Evolutionary conservation across 2,797 vertebrate genomes (phyloP), one percentile per base, ranked within the genome.

Genomic region (Geotrypetes seraphini): DNA sequence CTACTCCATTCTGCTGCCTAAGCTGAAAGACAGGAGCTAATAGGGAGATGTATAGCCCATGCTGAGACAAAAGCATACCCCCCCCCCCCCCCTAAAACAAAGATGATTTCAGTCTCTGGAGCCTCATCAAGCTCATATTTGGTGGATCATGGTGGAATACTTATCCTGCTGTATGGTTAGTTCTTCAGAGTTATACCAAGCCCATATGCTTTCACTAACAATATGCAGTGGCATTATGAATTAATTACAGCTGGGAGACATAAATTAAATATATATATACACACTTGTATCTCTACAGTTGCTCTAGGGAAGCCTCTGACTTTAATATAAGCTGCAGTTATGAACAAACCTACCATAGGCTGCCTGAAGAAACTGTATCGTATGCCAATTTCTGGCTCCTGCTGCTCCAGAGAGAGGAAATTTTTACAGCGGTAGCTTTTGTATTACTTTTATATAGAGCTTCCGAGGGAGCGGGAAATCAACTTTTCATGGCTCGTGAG

Each of bases 401-500:
- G 55, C 55, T 36, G 53, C 26, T 39, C 22, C 10, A 46, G 45
- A 57, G 57, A 39, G 43, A 39, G 45, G 47, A 50, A 54, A 66
- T 61, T 65, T n/a, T 66, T 50, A 63, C 47, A 54, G 36, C 44
- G 37, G 57, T 47, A 43, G 42, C 39, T 62, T 50, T 62, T 50
- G 43, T 44, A 19, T 41, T 63, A 51, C 43, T 46, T 39, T 57
- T 45, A 39, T 4, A 9, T 43, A 38, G 39, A n/a, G 36, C 28
- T 34, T 10, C 28, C 12, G 4, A 23, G 22, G 28, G 39, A 31
- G 43, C 0, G 7, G 22, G 43, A 29, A 47, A 36, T 45, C 8
- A 22, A 24, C 38, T 51, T 29, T n/a, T n/a, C n/a, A n/a, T n/a
- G n/a, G n/a, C n/a, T n/a, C n/a, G n/a, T n/a, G n/a, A n/a, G n/a